Percentiles rank a stretch among this genome's conserved stretches.
phyloP scores from a whole-genome alignment of 2,113 vertebrate genomes.

The Nesogale talazaci region DNA sequence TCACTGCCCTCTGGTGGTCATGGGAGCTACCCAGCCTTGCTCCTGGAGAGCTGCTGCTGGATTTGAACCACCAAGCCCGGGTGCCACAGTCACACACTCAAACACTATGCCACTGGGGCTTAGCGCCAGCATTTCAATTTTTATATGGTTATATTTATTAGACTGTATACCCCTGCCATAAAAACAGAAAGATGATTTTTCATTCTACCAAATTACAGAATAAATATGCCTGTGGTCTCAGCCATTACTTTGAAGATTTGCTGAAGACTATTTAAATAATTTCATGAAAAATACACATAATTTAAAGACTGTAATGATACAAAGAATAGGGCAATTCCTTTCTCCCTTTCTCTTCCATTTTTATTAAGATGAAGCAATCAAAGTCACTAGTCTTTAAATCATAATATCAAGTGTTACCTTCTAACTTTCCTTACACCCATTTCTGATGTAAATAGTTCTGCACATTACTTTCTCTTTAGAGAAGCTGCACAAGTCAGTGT shows the following conservation, averaged over 20 bases:
- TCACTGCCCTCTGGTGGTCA: no score
- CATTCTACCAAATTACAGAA: neutral
- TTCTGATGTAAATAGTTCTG: neutral
- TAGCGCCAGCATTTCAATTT: neutral
- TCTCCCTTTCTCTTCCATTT: neutral
- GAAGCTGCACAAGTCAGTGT: neutral
- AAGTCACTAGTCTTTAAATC: no score
- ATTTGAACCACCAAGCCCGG: no score
- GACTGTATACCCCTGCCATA: neutral
- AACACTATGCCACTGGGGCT: no score
- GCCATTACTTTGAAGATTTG: constrained; percentile 20
- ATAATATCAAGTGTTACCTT: neutral
- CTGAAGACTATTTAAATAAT: constrained; percentile 57
- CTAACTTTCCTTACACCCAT: neutral
- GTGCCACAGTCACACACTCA: no score
- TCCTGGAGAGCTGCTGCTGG: no score
- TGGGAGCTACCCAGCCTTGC: no score
- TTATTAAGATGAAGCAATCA: neutral
- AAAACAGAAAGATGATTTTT: constrained; percentile 33
- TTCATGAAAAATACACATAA: constrained; percentile 40
- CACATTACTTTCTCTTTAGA: neutral
- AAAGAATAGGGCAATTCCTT: neutral
- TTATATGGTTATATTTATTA: neutral
- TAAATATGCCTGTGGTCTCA: constrained; percentile 25
- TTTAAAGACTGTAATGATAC: constrained; percentile 34